phyloP scores from a whole-genome alignment of 2,797 vertebrate genomes.

The Scarus forsteni region DNA sequence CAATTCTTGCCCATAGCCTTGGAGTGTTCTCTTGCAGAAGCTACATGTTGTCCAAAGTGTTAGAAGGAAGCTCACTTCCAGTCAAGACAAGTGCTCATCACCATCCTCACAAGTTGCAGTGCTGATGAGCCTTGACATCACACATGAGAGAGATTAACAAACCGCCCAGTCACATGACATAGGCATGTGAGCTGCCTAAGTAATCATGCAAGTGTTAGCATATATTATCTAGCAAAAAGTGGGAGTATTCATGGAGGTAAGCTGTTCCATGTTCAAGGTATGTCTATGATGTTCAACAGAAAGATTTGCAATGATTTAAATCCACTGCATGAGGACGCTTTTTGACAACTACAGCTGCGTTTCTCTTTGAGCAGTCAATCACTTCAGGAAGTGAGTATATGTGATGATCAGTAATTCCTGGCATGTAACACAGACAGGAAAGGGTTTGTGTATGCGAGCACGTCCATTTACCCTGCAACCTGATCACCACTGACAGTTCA shows the following conservation, averaged over 20 bases:
- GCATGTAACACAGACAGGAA: slow-evolving; percentile 48
- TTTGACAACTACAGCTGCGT: slow-evolving; percentile 40
- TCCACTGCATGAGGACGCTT: slow-evolving; percentile 34
- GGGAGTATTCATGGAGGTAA: background rate
- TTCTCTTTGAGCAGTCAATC: slow-evolving; percentile 49
- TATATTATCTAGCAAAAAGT: slow-evolving; percentile 12
- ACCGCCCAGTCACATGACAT: slow-evolving; percentile 17
- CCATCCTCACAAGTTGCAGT: background rate
- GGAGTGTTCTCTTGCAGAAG: background rate
- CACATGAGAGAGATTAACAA: slow-evolving; percentile 30
- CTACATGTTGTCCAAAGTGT: background rate
- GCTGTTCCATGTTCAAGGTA: slow-evolving; percentile 6
- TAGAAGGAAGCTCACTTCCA: background rate
- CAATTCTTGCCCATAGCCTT: background rate
- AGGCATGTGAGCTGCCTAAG: slow-evolving; percentile 6
- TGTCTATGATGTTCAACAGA: slow-evolving; percentile 1
- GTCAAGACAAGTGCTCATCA: slow-evolving; percentile 24
- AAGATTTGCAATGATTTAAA: slow-evolving; percentile 30
- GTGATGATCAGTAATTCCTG: slow-evolving; percentile 33
- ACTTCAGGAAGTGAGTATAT: slow-evolving; percentile 4
- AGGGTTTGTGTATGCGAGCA: slow-evolving; percentile 1
- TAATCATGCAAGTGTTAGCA: slow-evolving; percentile 20
- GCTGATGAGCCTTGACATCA: slow-evolving; percentile 25
- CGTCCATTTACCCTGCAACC: slow-evolving; percentile 11
- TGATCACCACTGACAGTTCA: slow-evolving; percentile 53